phyloP scores from a whole-genome alignment of 2,888 invertebrate genomes.

The Capitulum mitella region DNA sequence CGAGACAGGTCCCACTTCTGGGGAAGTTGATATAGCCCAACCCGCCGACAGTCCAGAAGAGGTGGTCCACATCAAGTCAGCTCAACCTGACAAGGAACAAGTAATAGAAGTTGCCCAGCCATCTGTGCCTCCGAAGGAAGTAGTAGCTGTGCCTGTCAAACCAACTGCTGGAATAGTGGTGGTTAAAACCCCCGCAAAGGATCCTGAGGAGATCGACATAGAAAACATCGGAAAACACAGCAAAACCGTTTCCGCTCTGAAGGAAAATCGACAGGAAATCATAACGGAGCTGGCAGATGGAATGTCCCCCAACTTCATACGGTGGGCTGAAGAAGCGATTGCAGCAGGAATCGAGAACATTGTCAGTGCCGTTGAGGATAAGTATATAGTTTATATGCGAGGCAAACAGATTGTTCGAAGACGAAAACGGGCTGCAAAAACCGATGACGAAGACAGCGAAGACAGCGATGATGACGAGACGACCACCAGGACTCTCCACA shows the following conservation, averaged over 20 bases:
- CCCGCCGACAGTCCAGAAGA: too few relatives aligned
- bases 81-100: neutral
- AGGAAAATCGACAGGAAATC: neutral
- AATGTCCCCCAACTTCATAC: neutral
- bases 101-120: neutral
- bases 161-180: neutral
- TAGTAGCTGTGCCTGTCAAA: neutral
- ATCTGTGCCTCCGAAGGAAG: neutral
- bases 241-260: neutral
- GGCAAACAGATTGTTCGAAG: neutral
- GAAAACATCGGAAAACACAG: neutral
- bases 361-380: neutral
- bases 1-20: too few relatives aligned
- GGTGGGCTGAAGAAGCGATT: conserved; percentile 1
- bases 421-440: neutral
- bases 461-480: neutral
- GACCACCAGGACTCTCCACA: neutral
- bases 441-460: neutral
- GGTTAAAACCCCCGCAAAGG: too few relatives aligned
- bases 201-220: neutral
- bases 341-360: neutral
- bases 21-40: too few relatives aligned
- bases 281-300: neutral
- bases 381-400: neutral
- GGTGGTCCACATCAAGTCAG: neutral